phyloP scores from a whole-genome alignment of 2,888 invertebrate genomes.

The Tortrix viridana region DNA sequence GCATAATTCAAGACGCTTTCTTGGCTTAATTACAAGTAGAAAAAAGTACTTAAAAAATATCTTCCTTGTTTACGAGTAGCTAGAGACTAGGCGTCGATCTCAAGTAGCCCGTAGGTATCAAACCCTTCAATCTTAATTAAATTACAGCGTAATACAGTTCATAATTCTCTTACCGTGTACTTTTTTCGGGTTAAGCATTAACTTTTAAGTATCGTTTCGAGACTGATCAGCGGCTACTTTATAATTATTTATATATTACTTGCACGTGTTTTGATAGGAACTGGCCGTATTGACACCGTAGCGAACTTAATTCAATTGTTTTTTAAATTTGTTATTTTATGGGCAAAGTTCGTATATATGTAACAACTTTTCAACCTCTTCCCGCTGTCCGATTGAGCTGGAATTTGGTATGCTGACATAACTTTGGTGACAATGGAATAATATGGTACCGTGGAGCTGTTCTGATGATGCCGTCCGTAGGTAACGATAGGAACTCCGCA shows the following conservation, averaged over 20 bases:
- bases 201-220: constrained; percentile 14
- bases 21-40: background rate
- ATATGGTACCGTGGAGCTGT: no score
- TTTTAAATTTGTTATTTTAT: background rate
- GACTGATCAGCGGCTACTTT: constrained; percentile 34
- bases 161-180: constrained; percentile 12
- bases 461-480: no score
- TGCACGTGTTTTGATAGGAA: constrained; percentile 31
- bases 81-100: background rate
- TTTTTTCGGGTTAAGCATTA: constrained; percentile 17
- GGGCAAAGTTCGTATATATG: no score
- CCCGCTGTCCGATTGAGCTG: no score
- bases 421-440: no score
- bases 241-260: constrained; percentile 36
- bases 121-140: constrained; percentile 33
- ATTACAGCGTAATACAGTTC: constrained; percentile 36
- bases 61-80: no score
- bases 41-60: no score
- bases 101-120: constrained; percentile 11
- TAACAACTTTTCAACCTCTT: no score
- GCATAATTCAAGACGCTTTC: constrained; percentile 8
- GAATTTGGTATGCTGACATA: no score
- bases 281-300: constrained; percentile 17
- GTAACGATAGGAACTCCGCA: no score
- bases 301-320: background rate